A percentile compares a stretch with the other conserved stretches of the same genome.
phyloP scores from a whole-genome alignment of 2,888 invertebrate species.

The Drosophila anomelani region DNA sequence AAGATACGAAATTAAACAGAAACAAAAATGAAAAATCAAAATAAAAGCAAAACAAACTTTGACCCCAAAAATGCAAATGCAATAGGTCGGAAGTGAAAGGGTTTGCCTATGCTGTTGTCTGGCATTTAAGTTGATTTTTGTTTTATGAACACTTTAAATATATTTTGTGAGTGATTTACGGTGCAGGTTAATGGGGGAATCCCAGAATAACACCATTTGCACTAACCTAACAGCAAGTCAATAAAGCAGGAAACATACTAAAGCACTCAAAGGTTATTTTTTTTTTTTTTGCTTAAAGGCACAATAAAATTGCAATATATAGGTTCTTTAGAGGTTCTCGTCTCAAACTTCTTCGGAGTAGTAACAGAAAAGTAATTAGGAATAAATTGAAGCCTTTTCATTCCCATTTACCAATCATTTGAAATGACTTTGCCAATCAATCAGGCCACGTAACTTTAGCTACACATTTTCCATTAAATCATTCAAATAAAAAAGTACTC shows the following conservation, averaged over 20 bases:
- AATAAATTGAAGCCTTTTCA: neutral
- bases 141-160: constrained; percentile 26
- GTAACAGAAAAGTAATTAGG: neutral
- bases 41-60: constrained; percentile 60
- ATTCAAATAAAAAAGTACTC: constrained; percentile 25
- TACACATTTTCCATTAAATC: constrained; percentile 25
- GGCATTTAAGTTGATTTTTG: constrained; percentile 44
- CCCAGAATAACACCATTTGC: neutral
- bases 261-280: neutral
- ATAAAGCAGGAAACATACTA: neutral
- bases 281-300: neutral
- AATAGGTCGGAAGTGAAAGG: constrained; percentile 73
- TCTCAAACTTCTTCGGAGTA: too few relatives aligned
- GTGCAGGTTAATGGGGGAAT: neutral
- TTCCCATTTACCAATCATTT: constrained; percentile 12
- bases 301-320: neutral
- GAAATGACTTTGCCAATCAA: constrained; percentile 17
- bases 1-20: constrained; percentile 36
- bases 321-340: neutral
- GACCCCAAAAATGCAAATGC: constrained; percentile 62
- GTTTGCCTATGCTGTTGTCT: constrained; percentile 37
- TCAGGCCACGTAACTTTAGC: constrained; percentile 18
- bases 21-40: constrained; percentile 25
- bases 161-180: constrained; percentile 25
- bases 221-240: neutral